phyloP scores from a whole-genome alignment of 2,113 vertebrate species.

The Sorex fumeus region DNA sequence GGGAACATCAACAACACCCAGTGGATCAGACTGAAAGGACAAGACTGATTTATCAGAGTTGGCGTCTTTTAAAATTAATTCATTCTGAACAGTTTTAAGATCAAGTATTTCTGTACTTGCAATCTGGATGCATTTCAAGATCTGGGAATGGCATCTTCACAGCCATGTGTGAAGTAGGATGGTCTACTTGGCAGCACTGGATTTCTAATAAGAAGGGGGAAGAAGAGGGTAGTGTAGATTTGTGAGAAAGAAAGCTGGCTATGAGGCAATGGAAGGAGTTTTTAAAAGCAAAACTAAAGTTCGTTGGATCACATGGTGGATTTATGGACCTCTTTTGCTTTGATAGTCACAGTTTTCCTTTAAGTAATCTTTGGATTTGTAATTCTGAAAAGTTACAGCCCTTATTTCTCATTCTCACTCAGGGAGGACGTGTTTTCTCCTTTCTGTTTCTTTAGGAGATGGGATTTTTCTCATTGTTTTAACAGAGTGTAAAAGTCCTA shows the following conservation, averaged over 20 bases:
- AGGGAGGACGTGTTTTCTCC: not conserved
- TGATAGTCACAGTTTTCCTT: not conserved
- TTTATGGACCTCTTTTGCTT: not conserved
- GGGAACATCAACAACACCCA: conserved; percentile 38
- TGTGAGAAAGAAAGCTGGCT: conserved; percentile 11
- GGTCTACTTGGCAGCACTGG: not conserved
- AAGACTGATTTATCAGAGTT: not conserved
- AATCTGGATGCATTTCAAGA: conserved; percentile 37
- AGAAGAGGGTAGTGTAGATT: conserved; percentile 12
- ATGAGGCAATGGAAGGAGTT: conserved; percentile 15
- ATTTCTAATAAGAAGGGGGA: not conserved
- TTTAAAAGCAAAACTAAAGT: not conserved
- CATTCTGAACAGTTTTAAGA: conserved; percentile 16
- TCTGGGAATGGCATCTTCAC: conserved; percentile 30
- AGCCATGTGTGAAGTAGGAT: conserved; percentile 10
- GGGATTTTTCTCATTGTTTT: conserved; percentile 37
- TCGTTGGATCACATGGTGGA: not conserved
- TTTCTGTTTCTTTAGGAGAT: conserved; percentile 36
- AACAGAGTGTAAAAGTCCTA: not conserved
- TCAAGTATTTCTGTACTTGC: conserved; percentile 46
- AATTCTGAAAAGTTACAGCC: conserved; percentile 38
- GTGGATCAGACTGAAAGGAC: conserved; percentile 36
- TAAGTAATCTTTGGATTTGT: conserved; percentile 21
- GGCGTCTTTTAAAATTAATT: conserved; percentile 14
- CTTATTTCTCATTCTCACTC: conserved; percentile 38